Conservation (phyloP, 2,797 vertebrate genomes). For the Rhynchotus rufescens region DNA sequence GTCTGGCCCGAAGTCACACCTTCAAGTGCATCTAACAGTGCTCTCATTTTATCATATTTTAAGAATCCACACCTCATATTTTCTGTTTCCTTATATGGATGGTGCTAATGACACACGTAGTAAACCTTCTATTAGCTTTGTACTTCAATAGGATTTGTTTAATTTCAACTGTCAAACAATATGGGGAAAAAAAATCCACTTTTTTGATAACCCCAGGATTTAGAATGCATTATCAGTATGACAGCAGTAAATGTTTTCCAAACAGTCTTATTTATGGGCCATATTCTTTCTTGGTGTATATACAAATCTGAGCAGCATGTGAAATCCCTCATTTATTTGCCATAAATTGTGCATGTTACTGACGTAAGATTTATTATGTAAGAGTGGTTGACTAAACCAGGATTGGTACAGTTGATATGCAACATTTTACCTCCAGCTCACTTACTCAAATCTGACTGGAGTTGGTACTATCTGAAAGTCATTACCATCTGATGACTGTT, state of each 20-base stretch:
- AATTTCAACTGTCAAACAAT: constrained; percentile 85
- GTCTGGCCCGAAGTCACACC: constrained; percentile 81
- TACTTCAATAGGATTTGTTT: constrained; percentile 87
- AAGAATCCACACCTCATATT: constrained; percentile 85
- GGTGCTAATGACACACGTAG: constrained; percentile 90
- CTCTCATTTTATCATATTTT: constrained; percentile 83
- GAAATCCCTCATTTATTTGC: constrained; percentile 49
- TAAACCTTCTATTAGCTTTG: constrained; percentile 90
- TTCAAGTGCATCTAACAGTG: constrained; percentile 80
- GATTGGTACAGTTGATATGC: neutral
- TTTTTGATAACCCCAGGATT: constrained; percentile 78
- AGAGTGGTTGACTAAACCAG: neutral
- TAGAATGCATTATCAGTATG: constrained; percentile 74
- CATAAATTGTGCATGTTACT: constrained; percentile 39
- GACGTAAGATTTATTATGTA: constrained; percentile 26
- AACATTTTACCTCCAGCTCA: neutral
- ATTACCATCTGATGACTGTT: neutral
- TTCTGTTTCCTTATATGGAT: constrained; percentile 86
- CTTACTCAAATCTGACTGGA: neutral
- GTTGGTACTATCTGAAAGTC: neutral
- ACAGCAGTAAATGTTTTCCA: constrained; percentile 75
- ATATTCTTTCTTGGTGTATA: constrained; percentile 40
- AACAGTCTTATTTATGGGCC: constrained; percentile 64
- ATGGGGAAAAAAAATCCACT: constrained; percentile 60
- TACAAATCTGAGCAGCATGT: constrained; percentile 40